A percentile compares a stretch with the other conserved stretches of the same genome.
phyloP scores from a whole-genome alignment of 2,888 invertebrate genomes.

The Drosophila lutescens region DNA sequence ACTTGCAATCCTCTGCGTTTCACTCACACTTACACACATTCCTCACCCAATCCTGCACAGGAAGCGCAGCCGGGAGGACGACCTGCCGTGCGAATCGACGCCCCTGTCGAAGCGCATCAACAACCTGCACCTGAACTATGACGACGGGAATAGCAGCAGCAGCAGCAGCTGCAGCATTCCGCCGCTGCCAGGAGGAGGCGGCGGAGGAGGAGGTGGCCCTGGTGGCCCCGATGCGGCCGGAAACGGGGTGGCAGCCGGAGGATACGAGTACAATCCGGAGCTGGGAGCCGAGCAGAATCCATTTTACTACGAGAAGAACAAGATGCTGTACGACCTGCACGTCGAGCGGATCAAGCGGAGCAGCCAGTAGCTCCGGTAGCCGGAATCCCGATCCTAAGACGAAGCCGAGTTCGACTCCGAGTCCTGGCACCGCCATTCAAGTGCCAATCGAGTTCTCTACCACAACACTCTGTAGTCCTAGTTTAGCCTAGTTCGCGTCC shows the following conservation, averaged over 20 bases:
- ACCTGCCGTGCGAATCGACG: slow-evolving; percentile 90
- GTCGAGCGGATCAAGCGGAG: slow-evolving; percentile 90
- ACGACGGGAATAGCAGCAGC: slow-evolving; percentile 70
- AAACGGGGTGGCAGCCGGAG: slow-evolving; percentile 4
- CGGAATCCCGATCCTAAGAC: background rate
- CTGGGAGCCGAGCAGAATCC: slow-evolving; percentile 91
- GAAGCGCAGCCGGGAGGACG: slow-evolving; percentile 91
- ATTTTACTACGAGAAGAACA: slow-evolving; percentile 93
- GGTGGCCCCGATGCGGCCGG: slow-evolving; percentile 13
- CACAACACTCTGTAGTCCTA: slow-evolving; percentile 10
- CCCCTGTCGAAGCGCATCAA: slow-evolving; percentile 95
- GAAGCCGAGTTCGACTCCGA: background rate
- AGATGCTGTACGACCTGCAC: slow-evolving; percentile 93
- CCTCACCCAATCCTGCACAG: slow-evolving; percentile 83
- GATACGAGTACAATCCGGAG: slow-evolving; percentile 89
- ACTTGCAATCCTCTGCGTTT: background rate
- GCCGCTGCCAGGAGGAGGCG: slow-evolving; percentile 43
- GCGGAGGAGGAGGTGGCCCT: slow-evolving; percentile 23
- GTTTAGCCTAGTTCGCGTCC: background rate
- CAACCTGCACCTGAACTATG: slow-evolving; percentile 90
- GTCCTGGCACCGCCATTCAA: slow-evolving; percentile 7
- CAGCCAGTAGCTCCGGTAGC: slow-evolving; percentile 53
- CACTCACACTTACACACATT: background rate
- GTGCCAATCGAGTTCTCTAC: slow-evolving; percentile 23
- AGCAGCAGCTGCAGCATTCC: slow-evolving; percentile 66